A percentile compares a stretch with the other conserved stretches of the same genome.
Evolutionary conservation across 2,113 vertebrate species (phyloP).

Genomic region (Pseudopodoces humilis): DNA sequence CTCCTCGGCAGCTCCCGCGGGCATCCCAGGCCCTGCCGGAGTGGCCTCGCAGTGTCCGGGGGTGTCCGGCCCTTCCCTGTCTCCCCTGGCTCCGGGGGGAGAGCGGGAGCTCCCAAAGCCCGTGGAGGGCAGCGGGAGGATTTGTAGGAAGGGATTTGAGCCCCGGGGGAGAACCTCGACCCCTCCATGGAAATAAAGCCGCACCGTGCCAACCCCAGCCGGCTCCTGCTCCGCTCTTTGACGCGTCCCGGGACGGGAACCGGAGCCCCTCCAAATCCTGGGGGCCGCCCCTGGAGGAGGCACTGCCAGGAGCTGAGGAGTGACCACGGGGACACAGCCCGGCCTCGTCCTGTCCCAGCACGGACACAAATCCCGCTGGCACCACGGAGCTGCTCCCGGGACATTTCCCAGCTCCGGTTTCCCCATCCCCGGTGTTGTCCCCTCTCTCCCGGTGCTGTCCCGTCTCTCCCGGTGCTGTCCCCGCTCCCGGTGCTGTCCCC

Average conservation of each 20-base stretch:
- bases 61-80: background rate
- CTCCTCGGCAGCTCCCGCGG: background rate
- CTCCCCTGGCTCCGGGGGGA: background rate
- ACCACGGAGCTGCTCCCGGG: background rate
- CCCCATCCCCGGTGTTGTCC: background rate
- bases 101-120: background rate
- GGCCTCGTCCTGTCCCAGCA: background rate
- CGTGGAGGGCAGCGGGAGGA: background rate
- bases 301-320: background rate
- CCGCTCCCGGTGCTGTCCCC: no score
- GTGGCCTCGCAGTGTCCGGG: background rate
- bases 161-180: background rate
- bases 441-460: no score
- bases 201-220: conserved; percentile 45
- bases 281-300: background rate
- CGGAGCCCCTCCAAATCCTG: accelerated
- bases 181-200: conserved; percentile 51
- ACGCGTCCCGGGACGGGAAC: accelerated
- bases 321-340: background rate
- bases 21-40: background rate
- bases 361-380: background rate
- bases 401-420: no score
- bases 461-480: no score
- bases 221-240: background rate
- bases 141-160: background rate